Base-by-base conservation (phyloP, 1,140 invertebrate genomes). In the Pogonus chalceus region DNA sequence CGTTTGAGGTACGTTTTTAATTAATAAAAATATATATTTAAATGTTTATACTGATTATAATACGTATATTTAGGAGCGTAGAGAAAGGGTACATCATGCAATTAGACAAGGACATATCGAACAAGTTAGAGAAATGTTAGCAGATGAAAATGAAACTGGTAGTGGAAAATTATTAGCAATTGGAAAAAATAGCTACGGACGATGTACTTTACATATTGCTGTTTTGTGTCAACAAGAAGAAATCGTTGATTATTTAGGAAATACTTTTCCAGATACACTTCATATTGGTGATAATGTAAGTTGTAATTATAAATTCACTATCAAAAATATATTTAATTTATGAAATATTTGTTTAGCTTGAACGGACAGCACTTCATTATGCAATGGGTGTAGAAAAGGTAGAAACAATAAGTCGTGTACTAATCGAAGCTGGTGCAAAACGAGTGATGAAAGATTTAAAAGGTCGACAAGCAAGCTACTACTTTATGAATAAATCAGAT, bases 401-500 rank as follows among this genome's bases (percentile, higher is more conserved):
- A 35, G 89, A 92, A 70, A 76, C 78, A 1, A 72, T 92, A 14
- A 90, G 86, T 60, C 77, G 79, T 51, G 81, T 92, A 49, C 72
- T 92, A 1, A 89, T 92, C 20, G 80, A 85, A 65, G 80, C 83
- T 1, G 90, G 90, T 14, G 87, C 89, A 20, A 87, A 87, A 65
- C 75, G 89, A 50, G 80, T 85, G 0, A 71, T 84, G 2, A 91
- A 91, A 69, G 91, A 94, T 73, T 74, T 93, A 66, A 90, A 87
- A 76, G 89, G 88, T 52, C 78, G 89, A 48, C 88, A 91, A 64
- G 88, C 90, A 1, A 88, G 85, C n/a, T 92, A 90, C 69, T 94
- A 92, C 67, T 93, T 90, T 63, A 88, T 92, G 79, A 92, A 92
- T 63, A 90, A 90, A 71, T 83, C 86, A 9, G 90, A 92, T 57